A percentile compares a stretch with the other conserved stretches of the same genome.
These are phyloP conservation scores for Rhombomys opimus DNA, from an alignment of 2,113 vertebrate genomes.

Conservation along the genomic window DNA sequence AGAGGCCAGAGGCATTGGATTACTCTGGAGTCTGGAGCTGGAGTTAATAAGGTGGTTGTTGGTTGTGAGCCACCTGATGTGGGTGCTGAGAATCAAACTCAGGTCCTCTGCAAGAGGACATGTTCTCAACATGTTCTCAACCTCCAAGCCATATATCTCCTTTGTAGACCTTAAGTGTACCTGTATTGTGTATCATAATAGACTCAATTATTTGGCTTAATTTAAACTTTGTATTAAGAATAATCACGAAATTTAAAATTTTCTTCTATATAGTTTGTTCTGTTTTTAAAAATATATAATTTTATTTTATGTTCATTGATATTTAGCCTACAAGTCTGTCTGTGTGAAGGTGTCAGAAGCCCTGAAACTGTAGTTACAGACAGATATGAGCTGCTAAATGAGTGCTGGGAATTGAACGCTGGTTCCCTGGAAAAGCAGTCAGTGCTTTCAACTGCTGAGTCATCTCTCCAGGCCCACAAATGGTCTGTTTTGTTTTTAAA, in stretches of 20 bases:
- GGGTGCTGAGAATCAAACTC: not conserved
- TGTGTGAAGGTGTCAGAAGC: too few relatives aligned
- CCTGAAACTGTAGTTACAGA: too few relatives aligned
- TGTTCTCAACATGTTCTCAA: not conserved
- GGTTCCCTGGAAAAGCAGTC: too few relatives aligned
- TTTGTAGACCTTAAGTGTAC: not conserved
- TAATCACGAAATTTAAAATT: not conserved
- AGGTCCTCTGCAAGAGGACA: not conserved
- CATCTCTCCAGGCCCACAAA: too few relatives aligned
- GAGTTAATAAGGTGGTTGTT: not conserved
- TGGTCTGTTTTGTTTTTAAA: too few relatives aligned
- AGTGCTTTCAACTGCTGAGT: too few relatives aligned
- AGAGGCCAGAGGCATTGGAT: not conserved
- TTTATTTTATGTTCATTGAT: too few relatives aligned
- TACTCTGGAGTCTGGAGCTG: not conserved
- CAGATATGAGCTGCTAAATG: too few relatives aligned
- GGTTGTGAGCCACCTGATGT: not conserved
- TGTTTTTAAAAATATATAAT: not conserved
- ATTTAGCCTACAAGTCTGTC: too few relatives aligned
- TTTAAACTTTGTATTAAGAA: conserved; percentile 49
- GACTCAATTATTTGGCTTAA: conserved; percentile 41
- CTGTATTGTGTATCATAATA: conserved; percentile 12
- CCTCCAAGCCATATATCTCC: not conserved
- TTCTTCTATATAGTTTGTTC: not conserved
- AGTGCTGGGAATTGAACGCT: too few relatives aligned